Conservation (phyloP, 2,113 vertebrate genomes). For the Patagioenas fasciata region DNA sequence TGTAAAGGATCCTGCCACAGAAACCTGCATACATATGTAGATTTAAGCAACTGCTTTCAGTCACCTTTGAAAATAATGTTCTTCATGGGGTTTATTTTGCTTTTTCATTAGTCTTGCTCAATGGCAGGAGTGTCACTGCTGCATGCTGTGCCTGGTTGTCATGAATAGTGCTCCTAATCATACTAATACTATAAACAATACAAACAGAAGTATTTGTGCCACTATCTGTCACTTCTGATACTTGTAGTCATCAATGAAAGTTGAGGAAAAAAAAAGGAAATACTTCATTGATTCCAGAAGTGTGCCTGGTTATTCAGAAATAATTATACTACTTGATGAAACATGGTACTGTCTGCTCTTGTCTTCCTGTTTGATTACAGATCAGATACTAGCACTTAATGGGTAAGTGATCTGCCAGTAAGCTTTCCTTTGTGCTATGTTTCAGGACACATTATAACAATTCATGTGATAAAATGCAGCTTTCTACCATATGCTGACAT, state of each 20-base stretch:
- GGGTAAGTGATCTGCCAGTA: background rate
- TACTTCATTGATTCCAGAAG: background rate
- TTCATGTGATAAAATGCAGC: background rate
- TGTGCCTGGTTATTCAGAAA: background rate
- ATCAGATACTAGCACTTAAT: background rate
- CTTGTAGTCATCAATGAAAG: constrained; percentile 9
- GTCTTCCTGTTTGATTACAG: background rate
- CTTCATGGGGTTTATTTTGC: background rate
- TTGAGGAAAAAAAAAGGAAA: background rate
- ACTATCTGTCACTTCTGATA: constrained; percentile 34
- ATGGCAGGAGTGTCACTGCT: background rate
- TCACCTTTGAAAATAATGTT: background rate
- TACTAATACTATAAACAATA: constrained; percentile 18
- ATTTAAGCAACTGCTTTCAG: background rate
- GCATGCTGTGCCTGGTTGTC: background rate
- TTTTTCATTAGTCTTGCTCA: background rate
- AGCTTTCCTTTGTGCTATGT: background rate
- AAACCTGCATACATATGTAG: background rate
- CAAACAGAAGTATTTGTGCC: constrained; percentile 1
- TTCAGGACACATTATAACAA: constrained; percentile 15
- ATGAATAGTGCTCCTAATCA: constrained; percentile 42
- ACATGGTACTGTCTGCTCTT: background rate
- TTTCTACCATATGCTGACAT: constrained; percentile 55
- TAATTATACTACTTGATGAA: constrained; percentile 16
- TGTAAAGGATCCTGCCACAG: background rate